Evolutionary conservation across 92 coral and sea anemone species (phyloP).

Genomic region (Porites lobata): DNA sequence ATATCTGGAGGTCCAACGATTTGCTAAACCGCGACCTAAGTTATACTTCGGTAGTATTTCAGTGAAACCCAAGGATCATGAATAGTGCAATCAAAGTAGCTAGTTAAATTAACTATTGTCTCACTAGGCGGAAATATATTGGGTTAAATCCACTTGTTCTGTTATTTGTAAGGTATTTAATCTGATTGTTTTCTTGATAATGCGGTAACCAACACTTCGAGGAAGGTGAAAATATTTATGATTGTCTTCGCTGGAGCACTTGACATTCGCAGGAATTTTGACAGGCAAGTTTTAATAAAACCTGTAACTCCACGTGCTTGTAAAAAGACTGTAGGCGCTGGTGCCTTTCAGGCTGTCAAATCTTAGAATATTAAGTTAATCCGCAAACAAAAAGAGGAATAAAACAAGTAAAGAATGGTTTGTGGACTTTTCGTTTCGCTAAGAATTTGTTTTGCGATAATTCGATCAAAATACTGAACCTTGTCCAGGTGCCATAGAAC

Average conservation of each 20-base stretch:
- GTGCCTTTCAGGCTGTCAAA: slow-evolving; percentile 17
- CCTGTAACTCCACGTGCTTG: slow-evolving; percentile 19
- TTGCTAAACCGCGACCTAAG: no score
- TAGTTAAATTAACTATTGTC: no score
- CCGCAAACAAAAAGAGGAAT: background rate
- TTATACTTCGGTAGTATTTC: no score
- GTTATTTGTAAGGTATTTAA: background rate
- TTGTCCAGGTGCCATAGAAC: no score
- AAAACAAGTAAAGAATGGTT: no score
- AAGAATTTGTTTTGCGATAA: no score
- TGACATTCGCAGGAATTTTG: background rate
- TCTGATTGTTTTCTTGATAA: background rate
- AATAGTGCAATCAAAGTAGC: no score
- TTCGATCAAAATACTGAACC: no score
- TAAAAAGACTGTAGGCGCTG: slow-evolving; percentile 4
- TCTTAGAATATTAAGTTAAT: background rate
- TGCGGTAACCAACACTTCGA: background rate
- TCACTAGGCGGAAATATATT: no score
- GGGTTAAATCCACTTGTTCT: background rate
- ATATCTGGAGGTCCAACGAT: no score
- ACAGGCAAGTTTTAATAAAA: background rate
- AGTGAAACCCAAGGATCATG: no score
- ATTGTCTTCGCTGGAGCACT: background rate
- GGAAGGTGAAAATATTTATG: background rate
- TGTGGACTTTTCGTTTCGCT: background rate